Evolutionary conservation across 2,797 vertebrate genomes (phyloP).

Genomic region (Rhabdophis nuchalis): DNA sequence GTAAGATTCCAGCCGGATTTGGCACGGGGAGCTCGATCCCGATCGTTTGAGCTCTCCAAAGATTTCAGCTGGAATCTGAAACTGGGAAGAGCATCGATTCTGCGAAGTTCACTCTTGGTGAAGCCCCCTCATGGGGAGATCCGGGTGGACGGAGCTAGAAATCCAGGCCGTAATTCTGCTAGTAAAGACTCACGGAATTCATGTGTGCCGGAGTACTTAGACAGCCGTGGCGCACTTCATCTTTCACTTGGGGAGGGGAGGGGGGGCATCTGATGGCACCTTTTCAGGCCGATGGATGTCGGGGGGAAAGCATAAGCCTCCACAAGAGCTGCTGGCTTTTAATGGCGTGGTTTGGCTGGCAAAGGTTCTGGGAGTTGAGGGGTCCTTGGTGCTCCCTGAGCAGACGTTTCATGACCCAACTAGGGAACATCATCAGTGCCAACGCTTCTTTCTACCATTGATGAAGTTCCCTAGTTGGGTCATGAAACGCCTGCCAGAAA

Average conservation of each 20-base stretch:
- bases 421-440: not conserved
- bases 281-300: not conserved
- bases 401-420: not conserved
- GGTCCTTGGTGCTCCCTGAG: not conserved
- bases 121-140: not conserved
- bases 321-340: not conserved
- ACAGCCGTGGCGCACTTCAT: not conserved
- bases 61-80: not conserved
- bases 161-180: not conserved
- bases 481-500: too few relatives aligned
- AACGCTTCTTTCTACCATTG: not conserved
- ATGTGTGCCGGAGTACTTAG: not conserved
- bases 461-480: too few relatives aligned
- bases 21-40: not conserved
- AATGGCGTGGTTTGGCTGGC: not conserved
- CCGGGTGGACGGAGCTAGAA: not conserved
- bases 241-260: not conserved
- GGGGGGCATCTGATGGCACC: not conserved
- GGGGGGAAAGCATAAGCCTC: not conserved
- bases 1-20: not conserved
- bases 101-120: not conserved
- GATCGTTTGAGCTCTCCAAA: not conserved
- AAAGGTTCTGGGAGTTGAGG: not conserved
- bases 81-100: not conserved
- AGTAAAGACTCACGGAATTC: not conserved